A percentile compares a stretch with the other conserved stretches of the same genome.
Evolutionary conservation across 2,797 vertebrate species (phyloP).

Genomic region (Silurus aristotelis): DNA sequence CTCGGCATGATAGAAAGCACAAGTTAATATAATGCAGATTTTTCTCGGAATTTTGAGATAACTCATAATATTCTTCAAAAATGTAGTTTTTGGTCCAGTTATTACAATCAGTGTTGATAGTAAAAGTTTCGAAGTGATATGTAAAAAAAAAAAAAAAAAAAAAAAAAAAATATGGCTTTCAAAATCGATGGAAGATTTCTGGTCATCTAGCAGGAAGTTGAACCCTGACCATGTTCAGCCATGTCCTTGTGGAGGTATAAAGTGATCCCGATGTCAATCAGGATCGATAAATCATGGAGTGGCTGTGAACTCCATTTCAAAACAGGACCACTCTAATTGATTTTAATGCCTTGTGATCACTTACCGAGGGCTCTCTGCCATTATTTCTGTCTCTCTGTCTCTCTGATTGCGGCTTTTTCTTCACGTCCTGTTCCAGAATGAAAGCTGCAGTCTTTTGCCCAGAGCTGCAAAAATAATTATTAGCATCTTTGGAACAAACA

Average conservation of each 20-base stretch:
- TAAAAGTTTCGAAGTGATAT: background rate
- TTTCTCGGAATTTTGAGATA: too few relatives aligned
- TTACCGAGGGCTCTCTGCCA: constrained; percentile 97
- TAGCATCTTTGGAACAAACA: constrained; percentile 96
- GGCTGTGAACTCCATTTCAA: constrained; percentile 82
- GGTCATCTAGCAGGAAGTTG: background rate
- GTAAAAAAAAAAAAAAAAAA: background rate
- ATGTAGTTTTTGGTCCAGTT: too few relatives aligned
- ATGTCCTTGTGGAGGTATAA: constrained; percentile 79
- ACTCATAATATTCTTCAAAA: too few relatives aligned
- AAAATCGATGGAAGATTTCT: constrained; percentile 3
- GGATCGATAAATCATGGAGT: constrained; percentile 70
- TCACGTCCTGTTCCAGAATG: constrained; percentile 75
- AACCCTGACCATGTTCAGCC: constrained; percentile 1
- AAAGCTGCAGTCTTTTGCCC: constrained; percentile 90
- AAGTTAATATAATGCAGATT: too few relatives aligned
- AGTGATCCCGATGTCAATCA: constrained; percentile 84
- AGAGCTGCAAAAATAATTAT: constrained; percentile 99
- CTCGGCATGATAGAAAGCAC: background rate
- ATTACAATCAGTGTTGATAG: background rate
- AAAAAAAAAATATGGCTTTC: background rate
- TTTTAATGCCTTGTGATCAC: constrained; percentile 99
- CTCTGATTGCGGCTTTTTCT: constrained; percentile 89
- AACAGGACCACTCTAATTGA: constrained; percentile 92
- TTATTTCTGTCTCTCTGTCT: constrained; percentile 87